Percentiles rank a stretch among this genome's conserved stretches.
Conservation (phyloP, 1,140 invertebrate species). For the Drosophila ananassae region DNA sequence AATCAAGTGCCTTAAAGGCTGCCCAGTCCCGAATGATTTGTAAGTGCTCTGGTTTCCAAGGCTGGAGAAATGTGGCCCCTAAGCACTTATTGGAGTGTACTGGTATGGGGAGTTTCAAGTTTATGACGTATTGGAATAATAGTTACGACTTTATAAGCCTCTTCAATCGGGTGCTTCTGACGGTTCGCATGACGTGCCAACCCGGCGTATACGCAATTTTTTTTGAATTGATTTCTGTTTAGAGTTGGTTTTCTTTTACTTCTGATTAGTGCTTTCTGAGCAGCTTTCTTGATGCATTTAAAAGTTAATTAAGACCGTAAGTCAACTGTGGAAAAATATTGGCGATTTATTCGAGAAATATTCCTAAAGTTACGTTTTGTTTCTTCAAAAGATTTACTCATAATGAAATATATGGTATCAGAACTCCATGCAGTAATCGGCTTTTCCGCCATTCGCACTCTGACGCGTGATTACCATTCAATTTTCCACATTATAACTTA, state of each 20-base stretch:
- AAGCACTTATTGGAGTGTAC: constrained; percentile 7
- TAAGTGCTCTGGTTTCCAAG: constrained; percentile 1
- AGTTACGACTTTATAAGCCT: constrained; percentile 34
- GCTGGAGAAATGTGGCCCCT: not conserved
- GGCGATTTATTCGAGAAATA: no score
- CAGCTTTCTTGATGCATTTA: no score
- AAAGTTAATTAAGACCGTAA: no score
- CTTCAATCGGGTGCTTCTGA: constrained; percentile 6
- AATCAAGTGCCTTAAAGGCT: constrained; percentile 43
- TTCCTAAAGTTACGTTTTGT: no score
- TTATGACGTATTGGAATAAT: constrained; percentile 41
- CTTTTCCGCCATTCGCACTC: constrained; percentile 1
- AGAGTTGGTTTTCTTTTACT: not conserved
- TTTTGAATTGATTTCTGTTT: not conserved
- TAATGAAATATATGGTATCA: no score
- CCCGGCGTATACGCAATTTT: constrained; percentile 31
- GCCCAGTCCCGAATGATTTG: constrained; percentile 34
- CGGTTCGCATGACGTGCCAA: constrained; percentile 5
- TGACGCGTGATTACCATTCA: constrained; percentile 49
- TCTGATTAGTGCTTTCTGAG: not conserved
- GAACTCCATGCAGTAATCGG: not conserved
- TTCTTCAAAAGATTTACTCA: no score
- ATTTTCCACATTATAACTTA: constrained; percentile 46
- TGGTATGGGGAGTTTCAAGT: constrained; percentile 4
- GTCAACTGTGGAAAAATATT: no score